A percentile compares a stretch with the other conserved stretches of the same genome.
These are phyloP conservation scores for Morbakka virulenta DNA, from an alignment of 30 jellyfish, hydroid and myxozoan genomes.

Conservation along the genomic window DNA sequence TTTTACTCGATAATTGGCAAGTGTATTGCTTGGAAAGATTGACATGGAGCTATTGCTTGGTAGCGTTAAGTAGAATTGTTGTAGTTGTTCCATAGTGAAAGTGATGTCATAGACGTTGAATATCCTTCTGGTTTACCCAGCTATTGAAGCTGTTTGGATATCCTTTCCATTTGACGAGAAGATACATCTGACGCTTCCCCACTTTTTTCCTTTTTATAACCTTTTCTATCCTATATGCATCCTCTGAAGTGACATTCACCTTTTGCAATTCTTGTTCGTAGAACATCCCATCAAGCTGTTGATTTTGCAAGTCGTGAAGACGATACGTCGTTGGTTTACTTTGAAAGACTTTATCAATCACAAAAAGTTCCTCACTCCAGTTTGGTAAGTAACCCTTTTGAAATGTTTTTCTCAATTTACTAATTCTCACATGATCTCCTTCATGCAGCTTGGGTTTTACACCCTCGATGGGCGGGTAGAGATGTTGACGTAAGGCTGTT, in stretches of 20 bases:
- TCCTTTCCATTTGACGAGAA: slow-evolving; percentile 1
- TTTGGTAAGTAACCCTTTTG: slow-evolving; percentile 46
- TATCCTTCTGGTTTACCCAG: background rate
- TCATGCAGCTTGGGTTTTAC: background rate
- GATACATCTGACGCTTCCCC: background rate
- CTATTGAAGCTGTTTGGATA: background rate
- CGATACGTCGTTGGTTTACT: slow-evolving; percentile 13
- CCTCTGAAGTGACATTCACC: too few relatives aligned
- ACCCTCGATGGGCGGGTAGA: background rate
- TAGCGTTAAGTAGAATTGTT: background rate
- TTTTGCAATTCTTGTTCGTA: too few relatives aligned
- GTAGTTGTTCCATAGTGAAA: too few relatives aligned
- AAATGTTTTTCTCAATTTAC: slow-evolving; percentile 3
- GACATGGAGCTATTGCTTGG: slow-evolving; percentile 28
- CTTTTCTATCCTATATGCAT: too few relatives aligned
- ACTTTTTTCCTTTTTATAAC: too few relatives aligned
- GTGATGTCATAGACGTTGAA: too few relatives aligned
- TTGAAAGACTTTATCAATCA: background rate
- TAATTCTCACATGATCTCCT: slow-evolving; percentile 41
- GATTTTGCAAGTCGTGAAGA: slow-evolving; percentile 25
- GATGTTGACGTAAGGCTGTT: background rate
- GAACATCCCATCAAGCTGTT: slow-evolving; percentile 12
- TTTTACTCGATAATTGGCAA: slow-evolving; percentile 2
- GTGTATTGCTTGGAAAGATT: slow-evolving; percentile 13
- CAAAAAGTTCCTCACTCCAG: slow-evolving; percentile 46